Evolutionary conservation across 2,113 vertebrate genomes (phyloP).

Genomic region (Girardinichthys multiradiatus): DNA sequence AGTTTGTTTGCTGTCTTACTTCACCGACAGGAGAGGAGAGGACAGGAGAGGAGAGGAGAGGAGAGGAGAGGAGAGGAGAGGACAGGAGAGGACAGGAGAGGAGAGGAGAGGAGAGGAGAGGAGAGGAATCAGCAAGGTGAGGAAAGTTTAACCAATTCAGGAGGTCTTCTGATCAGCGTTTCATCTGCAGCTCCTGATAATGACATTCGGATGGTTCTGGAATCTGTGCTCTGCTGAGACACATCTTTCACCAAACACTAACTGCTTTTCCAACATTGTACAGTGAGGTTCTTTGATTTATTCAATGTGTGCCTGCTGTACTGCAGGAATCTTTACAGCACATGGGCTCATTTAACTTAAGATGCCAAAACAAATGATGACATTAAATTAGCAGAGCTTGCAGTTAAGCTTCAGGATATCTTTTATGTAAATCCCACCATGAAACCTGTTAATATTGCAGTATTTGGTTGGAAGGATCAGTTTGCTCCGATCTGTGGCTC

Average conservation of each 20-base stretch:
- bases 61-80: no score
- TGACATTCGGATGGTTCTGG: no score
- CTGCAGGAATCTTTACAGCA: constrained; percentile 21
- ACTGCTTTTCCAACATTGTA: constrained; percentile 19
- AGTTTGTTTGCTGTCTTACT: no score
- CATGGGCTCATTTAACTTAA: constrained; percentile 39
- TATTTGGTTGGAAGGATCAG: no score
- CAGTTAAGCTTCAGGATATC: constrained; percentile 13
- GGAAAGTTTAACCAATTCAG: constrained; percentile 44
- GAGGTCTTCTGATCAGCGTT: constrained; percentile 38
- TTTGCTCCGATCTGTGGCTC: not conserved
- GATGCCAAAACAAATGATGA: constrained; percentile 18
- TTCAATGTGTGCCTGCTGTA: constrained; percentile 28
- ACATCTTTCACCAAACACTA: constrained; percentile 20
- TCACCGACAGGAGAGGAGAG: no score
- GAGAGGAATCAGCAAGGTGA: no score
- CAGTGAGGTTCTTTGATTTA: constrained; percentile 29
- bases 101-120: no score
- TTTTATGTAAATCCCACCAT: not conserved
- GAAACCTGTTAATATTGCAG: not conserved
- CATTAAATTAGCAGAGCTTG: not conserved
- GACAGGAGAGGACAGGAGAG: no score
- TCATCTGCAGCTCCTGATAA: constrained; percentile 25
- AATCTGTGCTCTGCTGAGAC: no score
- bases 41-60: no score